phyloP scores from a whole-genome alignment of 2,888 invertebrate species.

The Pasiphila rectangulata region DNA sequence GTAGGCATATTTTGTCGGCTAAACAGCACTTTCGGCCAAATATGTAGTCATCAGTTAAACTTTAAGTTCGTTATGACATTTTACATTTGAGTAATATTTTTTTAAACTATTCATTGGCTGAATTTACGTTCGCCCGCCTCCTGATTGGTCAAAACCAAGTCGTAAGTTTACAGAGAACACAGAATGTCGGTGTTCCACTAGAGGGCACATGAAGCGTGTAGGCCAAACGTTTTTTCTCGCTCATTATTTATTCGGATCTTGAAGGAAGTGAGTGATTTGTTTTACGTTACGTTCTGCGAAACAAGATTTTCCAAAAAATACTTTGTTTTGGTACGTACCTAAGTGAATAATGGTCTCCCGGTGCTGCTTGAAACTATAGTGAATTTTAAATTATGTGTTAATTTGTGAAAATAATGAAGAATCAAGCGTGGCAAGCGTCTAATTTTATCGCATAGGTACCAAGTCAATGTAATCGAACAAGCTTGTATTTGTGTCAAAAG shows the following conservation, averaged over 20 bases:
- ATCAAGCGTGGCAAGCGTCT: conserved; percentile 28
- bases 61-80: conserved; percentile 56
- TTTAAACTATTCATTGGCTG: conserved; percentile 38
- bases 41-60: conserved; percentile 41
- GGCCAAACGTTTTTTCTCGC: conserved; percentile 62
- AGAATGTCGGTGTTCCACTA: conserved; percentile 57
- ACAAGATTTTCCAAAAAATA: conserved; percentile 55
- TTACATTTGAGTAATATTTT: not conserved
- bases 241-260: conserved; percentile 66
- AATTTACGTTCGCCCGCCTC: accelerated
- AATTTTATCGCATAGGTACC: conserved; percentile 30
- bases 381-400: conserved; percentile 1
- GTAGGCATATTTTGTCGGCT: conserved; percentile 43
- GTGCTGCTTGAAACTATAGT: not conserved
- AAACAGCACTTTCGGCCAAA: conserved; percentile 51
- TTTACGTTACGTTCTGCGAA: conserved; percentile 61
- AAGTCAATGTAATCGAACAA: conserved; percentile 15
- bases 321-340: conserved; percentile 70
- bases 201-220: conserved; percentile 55
- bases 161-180: conserved; percentile 46
- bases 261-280: conserved; percentile 55
- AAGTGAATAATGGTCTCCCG: conserved; percentile 52
- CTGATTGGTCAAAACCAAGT: conserved; percentile 35
- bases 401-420: conserved; percentile 14
- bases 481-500: conserved; percentile 14